Conservation (phyloP, 2,888 invertebrate species). For the Epirrhoe tristata region DNA sequence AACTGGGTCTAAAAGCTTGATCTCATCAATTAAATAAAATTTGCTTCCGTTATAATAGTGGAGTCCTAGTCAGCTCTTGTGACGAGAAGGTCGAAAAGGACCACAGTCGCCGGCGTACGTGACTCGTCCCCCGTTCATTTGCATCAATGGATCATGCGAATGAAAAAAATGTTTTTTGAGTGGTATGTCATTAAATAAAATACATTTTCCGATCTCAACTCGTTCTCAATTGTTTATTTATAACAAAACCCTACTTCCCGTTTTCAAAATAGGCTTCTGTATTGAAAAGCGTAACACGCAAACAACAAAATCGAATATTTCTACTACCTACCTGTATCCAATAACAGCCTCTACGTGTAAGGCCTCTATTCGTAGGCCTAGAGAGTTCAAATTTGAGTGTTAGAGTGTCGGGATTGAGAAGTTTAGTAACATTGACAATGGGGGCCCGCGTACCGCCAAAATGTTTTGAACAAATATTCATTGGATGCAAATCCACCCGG, state of each 20-base stretch:
- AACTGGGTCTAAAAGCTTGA: too few relatives aligned
- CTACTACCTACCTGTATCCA: conserved; percentile 46
- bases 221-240: conserved; percentile 36
- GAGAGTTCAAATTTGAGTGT: conserved; percentile 51
- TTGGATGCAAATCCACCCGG: conserved; percentile 75
- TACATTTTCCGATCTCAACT: conserved; percentile 12
- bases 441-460: conserved; percentile 63
- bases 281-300: conserved; percentile 55
- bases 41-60: too few relatives aligned
- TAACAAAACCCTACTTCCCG: conserved; percentile 42
- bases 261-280: conserved; percentile 46
- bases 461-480: conserved; percentile 80
- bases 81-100: too few relatives aligned
- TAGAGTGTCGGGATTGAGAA: conserved; percentile 41
- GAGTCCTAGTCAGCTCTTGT: too few relatives aligned
- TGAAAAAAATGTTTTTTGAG: not conserved
- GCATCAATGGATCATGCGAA: not conserved
- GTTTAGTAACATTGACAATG: conserved; percentile 61
- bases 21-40: too few relatives aligned
- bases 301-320: conserved; percentile 59
- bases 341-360: conserved; percentile 21
- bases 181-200: conserved; percentile 8
- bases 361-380: conserved; percentile 31
- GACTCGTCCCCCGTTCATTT: too few relatives aligned
- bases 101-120: too few relatives aligned